Evolutionary conservation across 2,113 vertebrate species (phyloP), one percentile per base, ranked within the genome.

Genomic region (Tragelaphus scriptus): DNA sequence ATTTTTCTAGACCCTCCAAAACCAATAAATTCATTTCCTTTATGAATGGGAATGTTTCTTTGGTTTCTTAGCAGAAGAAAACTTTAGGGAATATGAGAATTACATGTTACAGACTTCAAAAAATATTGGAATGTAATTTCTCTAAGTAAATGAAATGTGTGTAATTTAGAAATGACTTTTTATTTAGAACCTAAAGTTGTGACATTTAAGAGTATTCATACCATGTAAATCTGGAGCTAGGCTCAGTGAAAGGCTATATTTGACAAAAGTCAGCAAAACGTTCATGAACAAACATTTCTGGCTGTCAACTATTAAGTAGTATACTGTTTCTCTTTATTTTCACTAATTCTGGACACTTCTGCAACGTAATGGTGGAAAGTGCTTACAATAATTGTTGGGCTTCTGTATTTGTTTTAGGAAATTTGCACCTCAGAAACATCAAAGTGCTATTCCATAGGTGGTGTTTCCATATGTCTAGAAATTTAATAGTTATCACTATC

Each of bases 361-460:
- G 23, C 36, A 77, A 58, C 79, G n/a, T 71, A 95, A 58, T 44
- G 6, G 26, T 82, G n/a, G 79, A 47, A 75, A 63, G 32, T 56
- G 9, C 17, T 91, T 91, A 32, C 88, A 40, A 51, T 80, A 71
- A 49, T 44, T 77, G 10, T 17, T 68, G 12, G 21, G 7, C 53
- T 87, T 95, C 56, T 92, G 3, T 88, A 59, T 93, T 87, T 94
- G 28, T 84, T 92, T 94, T 94, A 81, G 63, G 71, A 93, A 98
- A 91, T 51, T 51, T 44, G 51, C 11, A 51, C 53, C 87, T 93
- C 13, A 56, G 90, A 61, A 65, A 81, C 25, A 90, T 49, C 32
- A 92, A 96, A 91, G 14, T 30, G 15, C 44, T 58, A 7, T 49
- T 75, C 85, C 71, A 59, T 95, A 94, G 25, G 75, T 77, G 21